Evolutionary conservation across 2,888 invertebrate genomes (phyloP).

Genomic region (Chrysolina americana): DNA sequence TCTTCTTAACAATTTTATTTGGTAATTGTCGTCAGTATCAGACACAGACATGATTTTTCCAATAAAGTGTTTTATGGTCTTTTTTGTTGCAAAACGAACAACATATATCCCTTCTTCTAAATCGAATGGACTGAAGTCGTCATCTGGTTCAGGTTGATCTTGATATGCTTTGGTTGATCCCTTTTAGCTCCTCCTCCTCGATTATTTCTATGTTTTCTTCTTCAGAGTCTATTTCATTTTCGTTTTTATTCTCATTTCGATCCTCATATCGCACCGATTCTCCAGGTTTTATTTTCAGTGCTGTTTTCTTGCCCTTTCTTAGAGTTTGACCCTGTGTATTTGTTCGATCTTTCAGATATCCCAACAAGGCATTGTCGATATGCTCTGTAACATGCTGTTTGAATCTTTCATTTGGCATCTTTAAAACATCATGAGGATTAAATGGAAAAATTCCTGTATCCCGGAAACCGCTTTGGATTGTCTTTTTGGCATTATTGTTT

Average conservation of each 20-base stretch:
- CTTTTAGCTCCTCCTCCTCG: too few relatives aligned
- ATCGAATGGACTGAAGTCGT: too few relatives aligned
- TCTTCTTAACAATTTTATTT: constrained; percentile 21
- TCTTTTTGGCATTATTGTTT: background rate
- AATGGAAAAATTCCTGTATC: background rate
- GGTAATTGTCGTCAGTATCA: constrained; percentile 15
- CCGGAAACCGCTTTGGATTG: too few relatives aligned
- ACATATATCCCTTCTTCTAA: constrained; percentile 19
- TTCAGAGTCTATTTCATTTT: too few relatives aligned
- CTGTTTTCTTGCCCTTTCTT: constrained; percentile 8
- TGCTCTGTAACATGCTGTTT: background rate
- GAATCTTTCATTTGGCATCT: background rate
- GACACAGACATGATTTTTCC: constrained; percentile 6
- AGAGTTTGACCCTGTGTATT: too few relatives aligned
- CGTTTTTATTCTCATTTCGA: too few relatives aligned
- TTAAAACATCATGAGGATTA: background rate
- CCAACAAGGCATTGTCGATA: background rate
- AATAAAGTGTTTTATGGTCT: constrained; percentile 22
- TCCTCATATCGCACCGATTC: background rate
- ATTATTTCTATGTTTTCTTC: too few relatives aligned
- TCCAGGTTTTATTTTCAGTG: constrained; percentile 24
- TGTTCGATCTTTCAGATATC: background rate
- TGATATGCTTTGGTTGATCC: too few relatives aligned
- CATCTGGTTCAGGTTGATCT: too few relatives aligned
- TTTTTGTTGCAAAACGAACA: constrained; percentile 17